These are phyloP conservation scores for Seriola dumerili DNA, from an alignment of 2,113 vertebrate genomes.

Conservation along the genomic window DNA sequence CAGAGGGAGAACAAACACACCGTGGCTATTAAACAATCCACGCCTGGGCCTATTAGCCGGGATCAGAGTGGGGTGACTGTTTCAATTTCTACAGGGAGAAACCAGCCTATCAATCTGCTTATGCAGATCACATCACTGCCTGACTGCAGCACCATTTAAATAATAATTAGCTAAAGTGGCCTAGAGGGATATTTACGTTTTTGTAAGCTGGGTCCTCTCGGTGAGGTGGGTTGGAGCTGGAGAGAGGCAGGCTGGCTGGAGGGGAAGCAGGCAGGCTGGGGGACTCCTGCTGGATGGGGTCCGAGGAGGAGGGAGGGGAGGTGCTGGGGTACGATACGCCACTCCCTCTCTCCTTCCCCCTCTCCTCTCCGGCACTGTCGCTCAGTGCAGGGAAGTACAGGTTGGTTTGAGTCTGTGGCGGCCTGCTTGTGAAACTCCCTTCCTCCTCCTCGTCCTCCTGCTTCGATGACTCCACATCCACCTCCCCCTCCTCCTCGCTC, in stretches of 20 bases:
- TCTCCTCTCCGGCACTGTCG: constrained; percentile 80
- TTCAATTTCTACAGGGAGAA: constrained; percentile 88
- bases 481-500: constrained; percentile 91
- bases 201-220: constrained; percentile 93
- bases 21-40: constrained; percentile 84
- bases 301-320: constrained; percentile 81
- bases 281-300: constrained; percentile 84
- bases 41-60: constrained; percentile 83
- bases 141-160: constrained; percentile 86
- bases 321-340: constrained; percentile 72
- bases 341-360: constrained; percentile 82
- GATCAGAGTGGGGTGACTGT: constrained; percentile 87
- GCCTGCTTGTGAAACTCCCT: constrained; percentile 54
- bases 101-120: constrained; percentile 83
- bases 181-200: constrained; percentile 94
- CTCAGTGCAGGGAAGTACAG: constrained; percentile 80
- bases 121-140: constrained; percentile 87
- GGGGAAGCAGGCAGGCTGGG: constrained; percentile 81
- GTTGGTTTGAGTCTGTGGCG: constrained; percentile 73
- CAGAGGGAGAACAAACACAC: constrained; percentile 82
- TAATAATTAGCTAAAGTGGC: constrained; percentile 88
- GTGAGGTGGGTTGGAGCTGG: constrained; percentile 85
- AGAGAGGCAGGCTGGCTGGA: constrained; percentile 81
- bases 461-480: constrained; percentile 94
- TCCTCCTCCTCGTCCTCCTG: constrained; percentile 90